Conservation (phyloP, 1,140 invertebrate genomes). For the Heliconius nattereri region DNA sequence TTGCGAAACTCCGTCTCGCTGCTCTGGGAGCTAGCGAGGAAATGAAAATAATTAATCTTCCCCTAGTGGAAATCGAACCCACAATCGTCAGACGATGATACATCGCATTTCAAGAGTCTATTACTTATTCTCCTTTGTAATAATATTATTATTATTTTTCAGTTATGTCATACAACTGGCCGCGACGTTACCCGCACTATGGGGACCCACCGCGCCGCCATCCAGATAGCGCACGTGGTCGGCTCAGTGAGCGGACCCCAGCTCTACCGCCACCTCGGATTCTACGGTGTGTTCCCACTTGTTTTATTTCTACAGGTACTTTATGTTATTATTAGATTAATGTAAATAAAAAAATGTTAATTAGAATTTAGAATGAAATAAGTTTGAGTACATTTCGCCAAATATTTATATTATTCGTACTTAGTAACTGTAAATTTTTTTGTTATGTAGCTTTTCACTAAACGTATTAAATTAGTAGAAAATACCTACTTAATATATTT, state of each 20-base stretch:
- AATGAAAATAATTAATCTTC: too few relatives aligned
- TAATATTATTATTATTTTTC: slow-evolving; percentile 36
- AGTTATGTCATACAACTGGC: slow-evolving; percentile 74
- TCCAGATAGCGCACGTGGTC: slow-evolving; percentile 71
- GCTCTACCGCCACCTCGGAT: slow-evolving; percentile 69
- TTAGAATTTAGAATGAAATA: too few relatives aligned
- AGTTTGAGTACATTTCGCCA: background rate
- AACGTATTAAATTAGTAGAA: too few relatives aligned
- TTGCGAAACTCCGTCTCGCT: too few relatives aligned
- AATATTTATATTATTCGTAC: background rate
- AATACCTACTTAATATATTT: too few relatives aligned
- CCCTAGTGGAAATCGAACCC: too few relatives aligned
- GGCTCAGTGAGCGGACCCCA: slow-evolving; percentile 69
- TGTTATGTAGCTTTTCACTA: too few relatives aligned
- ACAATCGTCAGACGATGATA: too few relatives aligned
- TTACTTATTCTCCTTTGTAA: background rate
- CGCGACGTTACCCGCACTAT: slow-evolving; percentile 74
- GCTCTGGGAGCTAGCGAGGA: too few relatives aligned
- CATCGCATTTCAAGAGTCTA: too few relatives aligned
- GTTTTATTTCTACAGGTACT: slow-evolving; percentile 76
- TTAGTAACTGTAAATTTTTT: too few relatives aligned
- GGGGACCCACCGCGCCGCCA: slow-evolving; percentile 73
- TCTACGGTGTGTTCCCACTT: slow-evolving; percentile 77
- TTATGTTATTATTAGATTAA: slow-evolving; percentile 38
- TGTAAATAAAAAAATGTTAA: background rate